These are phyloP conservation scores for Podarcis siculus DNA, from an alignment of 2,797 vertebrate species.

Conservation along the genomic window DNA sequence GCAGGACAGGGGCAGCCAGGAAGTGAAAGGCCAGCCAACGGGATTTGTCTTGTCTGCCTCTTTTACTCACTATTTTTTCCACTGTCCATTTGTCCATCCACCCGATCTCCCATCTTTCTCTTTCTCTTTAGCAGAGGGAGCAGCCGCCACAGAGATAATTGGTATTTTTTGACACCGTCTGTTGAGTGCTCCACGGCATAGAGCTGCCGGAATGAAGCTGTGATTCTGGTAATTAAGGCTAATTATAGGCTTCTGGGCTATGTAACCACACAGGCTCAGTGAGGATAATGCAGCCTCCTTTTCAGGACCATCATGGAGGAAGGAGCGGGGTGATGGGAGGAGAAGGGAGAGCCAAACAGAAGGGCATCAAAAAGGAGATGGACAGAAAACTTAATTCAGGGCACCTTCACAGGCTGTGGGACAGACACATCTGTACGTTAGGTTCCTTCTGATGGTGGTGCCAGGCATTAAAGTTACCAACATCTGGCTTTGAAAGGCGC, in stretches of 20 bases:
- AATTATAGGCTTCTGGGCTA: slow-evolving; percentile 60
- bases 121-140: slow-evolving; percentile 41
- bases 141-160: slow-evolving; percentile 54
- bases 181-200: slow-evolving; percentile 43
- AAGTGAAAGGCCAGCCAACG: neutral
- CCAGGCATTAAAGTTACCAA: neutral
- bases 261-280: slow-evolving; percentile 17
- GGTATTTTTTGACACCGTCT: slow-evolving; percentile 61
- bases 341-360: neutral
- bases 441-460: neutral
- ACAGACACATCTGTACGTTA: neutral
- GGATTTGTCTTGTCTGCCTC: neutral
- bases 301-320: slow-evolving; percentile 17
- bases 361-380: neutral
- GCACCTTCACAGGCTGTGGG: neutral
- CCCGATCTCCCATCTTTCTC: neutral
- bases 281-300: neutral
- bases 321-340: rapidly evolving
- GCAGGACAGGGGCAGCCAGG: too few species aligned
- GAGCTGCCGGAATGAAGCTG: slow-evolving; percentile 44
- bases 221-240: slow-evolving; percentile 64
- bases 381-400: neutral
- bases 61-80: slow-evolving; percentile 25
- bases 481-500: neutral
- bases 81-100: slow-evolving; percentile 13